Evolutionary conservation across 2,113 vertebrate species (phyloP), one percentile per base, ranked within the genome.

Genomic region (Mormoops blainvillei): DNA sequence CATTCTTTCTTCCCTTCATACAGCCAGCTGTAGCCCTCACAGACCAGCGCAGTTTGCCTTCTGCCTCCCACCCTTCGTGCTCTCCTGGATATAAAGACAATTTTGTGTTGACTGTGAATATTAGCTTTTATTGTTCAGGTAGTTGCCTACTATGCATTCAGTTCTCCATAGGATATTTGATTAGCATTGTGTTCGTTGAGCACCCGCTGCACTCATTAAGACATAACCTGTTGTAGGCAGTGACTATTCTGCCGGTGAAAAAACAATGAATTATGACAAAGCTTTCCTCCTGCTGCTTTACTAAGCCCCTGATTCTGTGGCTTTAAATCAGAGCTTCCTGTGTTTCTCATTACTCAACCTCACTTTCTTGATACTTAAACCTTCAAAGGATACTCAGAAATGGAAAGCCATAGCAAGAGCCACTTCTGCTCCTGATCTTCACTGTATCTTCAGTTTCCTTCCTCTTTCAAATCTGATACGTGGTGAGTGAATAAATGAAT

Each of bases 301-400:
- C 48, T 22, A 93, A 78, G 11, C 18, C 52, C 7, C 18, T 54
- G 24, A 67, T 92, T 90, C 41, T 84, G 22, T 89, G 50, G 38
- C 43, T 94, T 86, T 73, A 68, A 89, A 84, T 83, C 20, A 68
- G 70, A 33, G 31, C 4, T 92, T 80, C 65, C 52, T 80, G 18
- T 58, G 56, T 89, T 87, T 93, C 54, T 91, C 54, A 91, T 71
- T 73, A 13, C 16, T 65, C 38, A 96, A 33, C 6, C 61, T 73
- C 24, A 31, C 2, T 43, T 63, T 31, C 56, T 92, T 18, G 9
- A 31, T 12, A 83, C 12, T 28, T 82, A 88, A 87, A 82, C 33
- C 61, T 96, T 70, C 81, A 89, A 87, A 93, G 52, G 28, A 93
- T 76, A 86, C 9, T 93, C 16, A 86, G 24, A 13, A 91, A 77